These are phyloP conservation scores for Copsychus sechellarum DNA, from an alignment of 2,113 vertebrate species.

Conservation along the genomic window DNA sequence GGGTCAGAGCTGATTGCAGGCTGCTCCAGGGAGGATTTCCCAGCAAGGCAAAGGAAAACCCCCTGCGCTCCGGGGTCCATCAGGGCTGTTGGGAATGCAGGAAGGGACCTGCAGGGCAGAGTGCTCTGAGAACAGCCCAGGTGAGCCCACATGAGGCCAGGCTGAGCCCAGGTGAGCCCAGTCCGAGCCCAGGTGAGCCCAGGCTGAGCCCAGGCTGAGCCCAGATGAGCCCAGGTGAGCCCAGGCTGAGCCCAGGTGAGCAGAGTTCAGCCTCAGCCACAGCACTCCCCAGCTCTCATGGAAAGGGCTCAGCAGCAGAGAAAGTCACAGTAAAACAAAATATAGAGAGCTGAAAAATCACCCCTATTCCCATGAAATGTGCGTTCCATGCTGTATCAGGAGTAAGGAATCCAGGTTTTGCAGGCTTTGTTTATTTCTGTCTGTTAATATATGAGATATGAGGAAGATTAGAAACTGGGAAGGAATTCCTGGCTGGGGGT, in stretches of 20 bases:
- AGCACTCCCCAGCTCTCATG: accelerated
- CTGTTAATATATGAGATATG: not conserved
- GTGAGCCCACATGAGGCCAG: not conserved
- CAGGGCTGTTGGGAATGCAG: accelerated
- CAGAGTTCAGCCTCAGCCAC: not conserved
- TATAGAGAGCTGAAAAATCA: not conserved
- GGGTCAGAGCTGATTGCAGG: not conserved
- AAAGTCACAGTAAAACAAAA: not conserved
- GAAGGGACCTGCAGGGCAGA: not conserved
- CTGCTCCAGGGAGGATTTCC: not conserved
- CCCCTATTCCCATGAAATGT: not conserved
- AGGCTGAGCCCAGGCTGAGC: no score
- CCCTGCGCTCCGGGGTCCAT: not conserved
- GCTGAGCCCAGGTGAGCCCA: no score
- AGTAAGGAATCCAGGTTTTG: not conserved
- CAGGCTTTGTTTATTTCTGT: not conserved
- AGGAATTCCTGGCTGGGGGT: not conserved
- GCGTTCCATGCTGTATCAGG: not conserved
- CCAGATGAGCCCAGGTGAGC: not conserved
- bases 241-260: no score
- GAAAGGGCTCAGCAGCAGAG: not conserved
- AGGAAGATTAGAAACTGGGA: not conserved
- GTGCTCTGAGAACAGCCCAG: not conserved
- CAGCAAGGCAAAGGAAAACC: not conserved
- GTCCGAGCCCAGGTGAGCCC: not conserved